phyloP scores from a whole-genome alignment of 2,888 invertebrate species.

The Eristalis pertinax region DNA sequence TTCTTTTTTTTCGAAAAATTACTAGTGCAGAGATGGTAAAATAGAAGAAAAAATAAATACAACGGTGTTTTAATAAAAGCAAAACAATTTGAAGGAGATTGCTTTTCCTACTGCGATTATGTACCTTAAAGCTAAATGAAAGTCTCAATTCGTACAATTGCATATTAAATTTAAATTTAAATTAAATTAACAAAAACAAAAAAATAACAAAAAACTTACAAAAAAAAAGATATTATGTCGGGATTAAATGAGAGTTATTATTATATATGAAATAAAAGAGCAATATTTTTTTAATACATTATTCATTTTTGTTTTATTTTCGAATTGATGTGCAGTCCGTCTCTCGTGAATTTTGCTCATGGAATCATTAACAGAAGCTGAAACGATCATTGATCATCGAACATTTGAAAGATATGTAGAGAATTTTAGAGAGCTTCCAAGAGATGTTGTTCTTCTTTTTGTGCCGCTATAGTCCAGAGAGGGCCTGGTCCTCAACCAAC shows the following conservation, averaged over 20 bases:
- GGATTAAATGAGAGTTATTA: constrained; percentile 34
- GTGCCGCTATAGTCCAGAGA: no score
- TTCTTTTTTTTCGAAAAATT: constrained; percentile 3
- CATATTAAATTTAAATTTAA: constrained; percentile 23
- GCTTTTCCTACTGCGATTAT: constrained; percentile 55
- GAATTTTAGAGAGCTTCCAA: no score
- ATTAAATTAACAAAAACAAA: not conserved
- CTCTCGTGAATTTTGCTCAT: not conserved
- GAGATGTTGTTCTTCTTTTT: no score
- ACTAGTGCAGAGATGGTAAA: constrained; percentile 4
- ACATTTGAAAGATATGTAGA: no score
- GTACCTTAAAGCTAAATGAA: constrained; percentile 58
- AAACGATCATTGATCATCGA: no score
- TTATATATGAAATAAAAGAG: constrained; percentile 59
- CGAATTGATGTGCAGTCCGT: not conserved
- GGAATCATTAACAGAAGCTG: no score
- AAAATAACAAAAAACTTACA: no score
- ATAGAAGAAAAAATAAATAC: constrained; percentile 6
- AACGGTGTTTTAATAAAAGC: not conserved
- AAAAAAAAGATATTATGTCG: constrained; percentile 18
- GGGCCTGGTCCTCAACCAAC: no score
- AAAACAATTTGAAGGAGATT: not conserved
- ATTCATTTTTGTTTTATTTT: constrained; percentile 14
- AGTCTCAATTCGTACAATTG: constrained; percentile 54
- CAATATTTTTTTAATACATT: constrained; percentile 67